A percentile compares a stretch with the other conserved stretches of the same genome.
These are phyloP conservation scores for Arenaria interpres DNA, from an alignment of 2,113 vertebrate species.

Conservation along the genomic window DNA sequence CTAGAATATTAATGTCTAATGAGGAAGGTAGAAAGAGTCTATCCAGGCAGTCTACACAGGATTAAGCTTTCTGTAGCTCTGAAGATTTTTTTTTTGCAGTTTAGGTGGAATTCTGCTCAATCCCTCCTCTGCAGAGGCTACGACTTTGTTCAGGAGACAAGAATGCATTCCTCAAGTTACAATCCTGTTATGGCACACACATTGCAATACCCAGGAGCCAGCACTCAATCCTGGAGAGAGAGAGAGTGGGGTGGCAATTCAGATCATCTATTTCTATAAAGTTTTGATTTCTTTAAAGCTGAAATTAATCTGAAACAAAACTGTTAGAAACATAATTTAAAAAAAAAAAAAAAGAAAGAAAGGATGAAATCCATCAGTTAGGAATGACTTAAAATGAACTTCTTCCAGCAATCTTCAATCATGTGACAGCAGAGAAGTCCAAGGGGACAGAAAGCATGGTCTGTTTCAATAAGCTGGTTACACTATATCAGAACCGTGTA, in stretches of 20 bases:
- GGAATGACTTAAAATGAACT: neutral
- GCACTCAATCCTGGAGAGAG: neutral
- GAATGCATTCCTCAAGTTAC: neutral
- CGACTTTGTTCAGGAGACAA: neutral
- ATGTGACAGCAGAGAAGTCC: neutral
- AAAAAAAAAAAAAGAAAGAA: neutral
- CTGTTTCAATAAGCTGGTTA: constrained; percentile 9
- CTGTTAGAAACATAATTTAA: neutral
- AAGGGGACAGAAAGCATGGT: neutral
- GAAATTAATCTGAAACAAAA: constrained; percentile 5
- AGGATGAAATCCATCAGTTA: neutral
- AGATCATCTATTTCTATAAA: neutral
- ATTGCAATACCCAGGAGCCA: neutral
- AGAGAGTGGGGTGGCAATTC: neutral
- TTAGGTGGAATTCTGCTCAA: neutral
- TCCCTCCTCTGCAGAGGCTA: neutral
- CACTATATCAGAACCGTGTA: neutral
- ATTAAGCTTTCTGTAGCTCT: neutral
- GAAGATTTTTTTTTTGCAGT: neutral
- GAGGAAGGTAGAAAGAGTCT: neutral
- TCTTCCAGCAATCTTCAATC: neutral
- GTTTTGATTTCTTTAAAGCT: neutral
- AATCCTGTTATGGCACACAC: neutral
- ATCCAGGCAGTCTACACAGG: neutral
- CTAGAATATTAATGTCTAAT: neutral